Conservation (phyloP, 2,113 vertebrate species). For the Ariopsis seemanni region DNA sequence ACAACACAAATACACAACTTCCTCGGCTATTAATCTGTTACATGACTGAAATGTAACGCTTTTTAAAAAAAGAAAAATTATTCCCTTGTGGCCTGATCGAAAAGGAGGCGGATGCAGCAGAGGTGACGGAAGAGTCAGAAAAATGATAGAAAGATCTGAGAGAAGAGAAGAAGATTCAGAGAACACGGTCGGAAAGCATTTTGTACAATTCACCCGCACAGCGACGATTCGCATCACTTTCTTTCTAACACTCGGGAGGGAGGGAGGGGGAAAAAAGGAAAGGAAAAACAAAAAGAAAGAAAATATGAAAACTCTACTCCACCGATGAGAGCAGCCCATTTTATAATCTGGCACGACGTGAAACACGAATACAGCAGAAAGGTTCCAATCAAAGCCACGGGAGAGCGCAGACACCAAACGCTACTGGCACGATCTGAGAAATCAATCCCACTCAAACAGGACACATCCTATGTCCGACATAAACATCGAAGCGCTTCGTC, state of each 20-base stretch:
- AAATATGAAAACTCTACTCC: background rate
- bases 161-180: background rate
- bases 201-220: background rate
- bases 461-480: background rate
- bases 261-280: conserved; percentile 13
- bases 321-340: background rate
- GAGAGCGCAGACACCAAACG: background rate
- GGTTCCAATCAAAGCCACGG: background rate
- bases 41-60: conserved; percentile 17
- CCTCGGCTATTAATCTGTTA: background rate
- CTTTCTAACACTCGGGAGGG: too few species aligned
- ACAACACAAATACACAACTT: background rate
- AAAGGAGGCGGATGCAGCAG: background rate
- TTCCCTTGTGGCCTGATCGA: conserved; percentile 12
- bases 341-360: conserved; percentile 4
- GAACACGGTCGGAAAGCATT: background rate
- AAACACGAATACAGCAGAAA: conserved; percentile 27
- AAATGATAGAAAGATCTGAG: background rate
- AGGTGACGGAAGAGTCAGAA: background rate
- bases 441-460: background rate
- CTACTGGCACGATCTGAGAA: conserved; percentile 22
- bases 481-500: background rate
- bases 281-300: background rate
- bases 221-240: too few species aligned
- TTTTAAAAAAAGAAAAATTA: background rate